phyloP scores from a whole-genome alignment of 2,888 invertebrate genomes.

The Oxyteleia sp. region DNA sequence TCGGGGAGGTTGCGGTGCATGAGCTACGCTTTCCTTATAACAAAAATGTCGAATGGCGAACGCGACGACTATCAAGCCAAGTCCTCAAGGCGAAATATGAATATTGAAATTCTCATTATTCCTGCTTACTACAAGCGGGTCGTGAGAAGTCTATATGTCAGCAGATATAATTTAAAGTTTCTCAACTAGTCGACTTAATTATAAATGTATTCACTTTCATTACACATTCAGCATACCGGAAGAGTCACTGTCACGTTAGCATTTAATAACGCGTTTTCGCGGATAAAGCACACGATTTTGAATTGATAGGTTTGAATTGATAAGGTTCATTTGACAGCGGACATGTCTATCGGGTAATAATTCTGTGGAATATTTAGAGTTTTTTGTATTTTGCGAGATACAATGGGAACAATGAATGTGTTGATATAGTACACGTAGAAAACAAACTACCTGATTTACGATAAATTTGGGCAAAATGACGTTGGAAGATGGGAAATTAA shows the following conservation, averaged over 20 bases:
- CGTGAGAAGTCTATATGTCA: conserved; percentile 75
- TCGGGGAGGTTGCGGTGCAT: not conserved
- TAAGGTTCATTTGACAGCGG: no score
- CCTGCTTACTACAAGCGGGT: conserved; percentile 73
- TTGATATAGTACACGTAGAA: no score
- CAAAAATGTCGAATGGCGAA: conserved; percentile 40
- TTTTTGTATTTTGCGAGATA: no score
- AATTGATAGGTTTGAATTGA: conserved; percentile 18
- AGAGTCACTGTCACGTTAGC: conserved; percentile 49
- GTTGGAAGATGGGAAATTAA: no score
- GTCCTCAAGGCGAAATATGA: conserved; percentile 80
- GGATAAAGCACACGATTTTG: conserved; percentile 11
- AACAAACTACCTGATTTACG: no score
- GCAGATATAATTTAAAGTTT: conserved; percentile 85
- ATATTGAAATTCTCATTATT: conserved; percentile 87
- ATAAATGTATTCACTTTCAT: conserved; percentile 82
- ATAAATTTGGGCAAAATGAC: no score
- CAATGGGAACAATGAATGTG: no score
- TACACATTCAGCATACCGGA: conserved; percentile 78
- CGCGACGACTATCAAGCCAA: conserved; percentile 23
- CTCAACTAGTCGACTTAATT: conserved; percentile 83
- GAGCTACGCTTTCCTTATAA: conserved; percentile 17
- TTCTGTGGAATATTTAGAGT: no score
- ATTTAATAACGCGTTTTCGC: conserved; percentile 35
- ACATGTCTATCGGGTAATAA: no score